Conservation (phyloP, 2,888 invertebrate genomes). For the Meiosimyza platycephala region DNA sequence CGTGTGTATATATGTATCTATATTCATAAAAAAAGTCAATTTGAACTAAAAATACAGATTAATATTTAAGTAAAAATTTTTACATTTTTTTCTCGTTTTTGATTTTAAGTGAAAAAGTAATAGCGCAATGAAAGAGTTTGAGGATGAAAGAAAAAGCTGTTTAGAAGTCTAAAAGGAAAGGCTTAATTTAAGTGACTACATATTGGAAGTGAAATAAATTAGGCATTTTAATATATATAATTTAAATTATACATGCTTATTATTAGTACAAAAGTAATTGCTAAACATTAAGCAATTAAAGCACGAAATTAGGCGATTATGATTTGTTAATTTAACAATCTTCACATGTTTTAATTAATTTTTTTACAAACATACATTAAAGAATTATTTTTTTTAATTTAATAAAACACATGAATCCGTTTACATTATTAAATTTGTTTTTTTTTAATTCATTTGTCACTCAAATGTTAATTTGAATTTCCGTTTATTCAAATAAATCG, state of each 20-base stretch:
- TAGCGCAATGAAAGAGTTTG: background rate
- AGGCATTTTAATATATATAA: background rate
- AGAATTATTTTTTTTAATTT: slow-evolving; percentile 28
- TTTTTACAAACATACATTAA: slow-evolving; percentile 29
- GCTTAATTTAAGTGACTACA: background rate
- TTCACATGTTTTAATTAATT: slow-evolving; percentile 26
- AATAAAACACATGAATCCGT: slow-evolving; percentile 24
- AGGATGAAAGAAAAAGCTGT: background rate
- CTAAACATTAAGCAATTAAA: slow-evolving; percentile 10
- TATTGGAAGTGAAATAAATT: slow-evolving; percentile 7
- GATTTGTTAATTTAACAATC: slow-evolving; percentile 13
- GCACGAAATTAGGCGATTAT: slow-evolving; percentile 16
- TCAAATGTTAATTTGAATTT: slow-evolving; percentile 8
- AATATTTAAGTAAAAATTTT: slow-evolving; percentile 9
- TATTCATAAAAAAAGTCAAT: slow-evolving; percentile 15
- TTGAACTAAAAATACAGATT: slow-evolving; percentile 18
- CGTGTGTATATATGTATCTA: slow-evolving; percentile 16
- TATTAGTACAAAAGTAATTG: background rate
- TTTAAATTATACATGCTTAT: background rate
- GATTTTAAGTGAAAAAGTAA: background rate
- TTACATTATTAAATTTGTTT: background rate
- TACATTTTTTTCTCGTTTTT: slow-evolving; percentile 6
- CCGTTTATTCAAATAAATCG: background rate
- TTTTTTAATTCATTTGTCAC: background rate
- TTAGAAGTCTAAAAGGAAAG: slow-evolving; percentile 12